Percentiles rank a stretch among this genome's conserved stretches.
Evolutionary conservation across 2,797 vertebrate species (phyloP).

Genomic region (Pangasius macronema): DNA sequence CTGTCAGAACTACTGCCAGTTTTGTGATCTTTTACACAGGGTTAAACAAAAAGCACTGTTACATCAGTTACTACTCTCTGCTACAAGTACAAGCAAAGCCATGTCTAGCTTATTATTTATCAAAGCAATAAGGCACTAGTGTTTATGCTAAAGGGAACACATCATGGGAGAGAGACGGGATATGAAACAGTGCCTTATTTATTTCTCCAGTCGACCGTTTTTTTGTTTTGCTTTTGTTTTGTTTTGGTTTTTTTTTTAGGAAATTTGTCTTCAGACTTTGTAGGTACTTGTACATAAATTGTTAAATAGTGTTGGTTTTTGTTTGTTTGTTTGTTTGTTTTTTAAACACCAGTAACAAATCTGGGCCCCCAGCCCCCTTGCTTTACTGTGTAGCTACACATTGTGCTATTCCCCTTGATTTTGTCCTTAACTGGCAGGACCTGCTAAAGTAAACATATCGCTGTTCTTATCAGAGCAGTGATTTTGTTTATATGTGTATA

Average conservation of each 20-base stretch:
- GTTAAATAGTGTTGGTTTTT: background rate
- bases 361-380: background rate
- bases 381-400: constrained; percentile 7
- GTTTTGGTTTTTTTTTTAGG: constrained; percentile 6
- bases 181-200: constrained; percentile 42
- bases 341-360: background rate
- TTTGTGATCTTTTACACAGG: constrained; percentile 21
- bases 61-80: background rate
- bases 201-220: background rate
- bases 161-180: constrained; percentile 17
- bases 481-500: constrained; percentile 8
- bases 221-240: too few species aligned
- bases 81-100: constrained; percentile 25
- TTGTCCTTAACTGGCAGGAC: constrained; percentile 14
- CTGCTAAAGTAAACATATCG: background rate
- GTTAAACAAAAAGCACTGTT: constrained; percentile 27
- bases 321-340: background rate
- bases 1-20: constrained; percentile 31
- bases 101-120: constrained; percentile 40
- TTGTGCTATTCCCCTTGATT: background rate
- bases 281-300: constrained; percentile 38
- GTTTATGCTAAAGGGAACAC: constrained; percentile 36
- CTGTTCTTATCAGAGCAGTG: constrained; percentile 40
- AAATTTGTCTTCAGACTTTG: constrained; percentile 4
- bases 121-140: constrained; percentile 36